Evolutionary conservation across 2,113 vertebrate species (phyloP).

Genomic region (Eulacestoma nigropectus): DNA sequence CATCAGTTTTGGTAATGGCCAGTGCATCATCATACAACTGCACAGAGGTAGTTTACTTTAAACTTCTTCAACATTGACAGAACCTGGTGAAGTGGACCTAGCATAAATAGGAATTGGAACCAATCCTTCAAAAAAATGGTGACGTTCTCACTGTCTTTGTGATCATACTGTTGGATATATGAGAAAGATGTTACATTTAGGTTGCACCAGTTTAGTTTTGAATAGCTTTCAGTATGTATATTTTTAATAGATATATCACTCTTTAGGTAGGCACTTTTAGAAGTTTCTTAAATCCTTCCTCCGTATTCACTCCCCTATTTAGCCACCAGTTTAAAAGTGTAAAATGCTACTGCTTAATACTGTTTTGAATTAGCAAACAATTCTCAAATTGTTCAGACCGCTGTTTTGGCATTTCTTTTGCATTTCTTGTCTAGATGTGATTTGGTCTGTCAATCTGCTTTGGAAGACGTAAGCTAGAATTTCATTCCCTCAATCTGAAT

Average conservation of each 20-base stretch:
- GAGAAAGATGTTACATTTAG: not conserved
- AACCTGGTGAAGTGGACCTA: not conserved
- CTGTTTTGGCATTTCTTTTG: not conserved
- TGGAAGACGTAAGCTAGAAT: not conserved
- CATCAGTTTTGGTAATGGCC: not conserved
- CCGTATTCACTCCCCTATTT: not conserved
- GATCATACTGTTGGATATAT: not conserved
- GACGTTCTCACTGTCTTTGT: not conserved
- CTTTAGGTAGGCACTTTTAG: not conserved
- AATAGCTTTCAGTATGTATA: not conserved
- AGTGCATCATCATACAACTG: not conserved
- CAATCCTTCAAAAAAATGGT: not conserved
- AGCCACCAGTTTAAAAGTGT: not conserved
- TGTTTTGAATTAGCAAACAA: constrained; percentile 30
- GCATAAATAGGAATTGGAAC: not conserved
- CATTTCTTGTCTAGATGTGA: constrained; percentile 6
- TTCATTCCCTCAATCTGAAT: constrained; percentile 20
- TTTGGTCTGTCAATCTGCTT: constrained; percentile 20
- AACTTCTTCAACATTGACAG: not conserved
- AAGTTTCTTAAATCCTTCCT: not conserved
- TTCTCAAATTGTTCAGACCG: not conserved
- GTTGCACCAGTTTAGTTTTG: not conserved
- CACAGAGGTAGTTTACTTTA: not conserved
- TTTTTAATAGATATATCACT: not conserved
- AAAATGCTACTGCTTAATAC: not conserved